These are phyloP conservation scores for Craseonycteris thonglongyai DNA, from an alignment of 2,113 vertebrate species.

Conservation along the genomic window DNA sequence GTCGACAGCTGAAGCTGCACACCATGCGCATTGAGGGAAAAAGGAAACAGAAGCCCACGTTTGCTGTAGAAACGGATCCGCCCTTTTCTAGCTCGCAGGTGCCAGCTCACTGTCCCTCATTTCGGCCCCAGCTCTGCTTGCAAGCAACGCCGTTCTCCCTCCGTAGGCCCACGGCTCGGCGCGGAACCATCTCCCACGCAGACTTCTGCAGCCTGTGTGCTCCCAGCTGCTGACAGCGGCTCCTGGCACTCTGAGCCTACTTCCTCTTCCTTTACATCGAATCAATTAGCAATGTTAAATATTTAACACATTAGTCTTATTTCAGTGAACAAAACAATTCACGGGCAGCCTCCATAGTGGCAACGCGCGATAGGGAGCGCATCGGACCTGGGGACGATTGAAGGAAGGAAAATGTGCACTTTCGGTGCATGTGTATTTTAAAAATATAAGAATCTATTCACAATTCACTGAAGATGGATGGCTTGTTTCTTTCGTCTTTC, in stretches of 20 bases:
- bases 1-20: neutral
- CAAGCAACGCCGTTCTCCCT: neutral
- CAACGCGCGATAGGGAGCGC: neutral
- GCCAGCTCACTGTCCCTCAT: neutral
- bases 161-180: neutral
- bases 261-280: conserved; percentile 70
- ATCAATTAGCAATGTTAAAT: conserved; percentile 82
- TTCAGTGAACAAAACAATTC: conserved; percentile 43
- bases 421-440: conserved; percentile 24
- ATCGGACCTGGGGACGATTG: neutral
- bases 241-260: conserved; percentile 41
- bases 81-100: neutral
- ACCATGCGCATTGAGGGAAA: neutral
- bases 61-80: neutral
- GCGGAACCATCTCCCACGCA: neutral
- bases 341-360: neutral
- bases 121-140: neutral
- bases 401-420: conserved; percentile 37
- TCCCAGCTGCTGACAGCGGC: neutral
- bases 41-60: neutral
- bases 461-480: conserved; percentile 53
- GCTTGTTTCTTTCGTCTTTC: conserved; percentile 61
- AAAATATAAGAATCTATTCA: conserved; percentile 54
- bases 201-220: neutral
- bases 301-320: conserved; percentile 69